Evolutionary conservation across 2,888 invertebrate genomes (phyloP).

Genomic region (Mesoligia furuncula): DNA sequence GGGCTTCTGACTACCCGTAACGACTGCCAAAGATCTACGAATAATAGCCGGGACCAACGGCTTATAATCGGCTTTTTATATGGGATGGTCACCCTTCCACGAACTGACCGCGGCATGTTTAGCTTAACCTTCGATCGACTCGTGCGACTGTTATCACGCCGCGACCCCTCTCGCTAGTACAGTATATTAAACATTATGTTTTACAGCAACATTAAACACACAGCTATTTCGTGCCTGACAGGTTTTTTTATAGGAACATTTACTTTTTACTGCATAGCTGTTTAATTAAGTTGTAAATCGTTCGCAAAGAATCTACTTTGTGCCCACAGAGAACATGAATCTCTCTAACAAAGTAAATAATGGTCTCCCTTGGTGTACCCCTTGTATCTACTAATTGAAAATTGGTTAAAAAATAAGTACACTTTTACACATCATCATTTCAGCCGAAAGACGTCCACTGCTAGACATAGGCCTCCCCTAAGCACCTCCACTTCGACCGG

Average conservation of each 20-base stretch:
- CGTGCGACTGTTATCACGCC: neutral
- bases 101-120: neutral
- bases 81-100: neutral
- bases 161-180: neutral
- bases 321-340: neutral
- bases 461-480: too few species aligned
- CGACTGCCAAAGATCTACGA: neutral
- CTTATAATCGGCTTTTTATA: neutral
- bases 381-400: neutral
- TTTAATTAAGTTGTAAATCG: constrained; percentile 59
- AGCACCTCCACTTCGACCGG: too few species aligned
- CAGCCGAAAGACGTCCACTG: too few species aligned
- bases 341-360: constrained; percentile 21
- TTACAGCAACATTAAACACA: constrained; percentile 33
- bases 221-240: constrained; percentile 28
- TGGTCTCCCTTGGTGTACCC: too few species aligned
- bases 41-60: neutral
- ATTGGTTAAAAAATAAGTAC: neutral
- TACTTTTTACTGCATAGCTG: constrained; percentile 37
- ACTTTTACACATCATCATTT: neutral
- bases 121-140: neutral
- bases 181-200: constrained; percentile 11
- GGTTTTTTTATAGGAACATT: constrained; percentile 46
- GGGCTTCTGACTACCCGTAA: neutral
- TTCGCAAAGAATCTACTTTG: constrained; percentile 24